phyloP scores from a whole-genome alignment of 2,113 vertebrate genomes.

The Brienomyrus longianalis region DNA sequence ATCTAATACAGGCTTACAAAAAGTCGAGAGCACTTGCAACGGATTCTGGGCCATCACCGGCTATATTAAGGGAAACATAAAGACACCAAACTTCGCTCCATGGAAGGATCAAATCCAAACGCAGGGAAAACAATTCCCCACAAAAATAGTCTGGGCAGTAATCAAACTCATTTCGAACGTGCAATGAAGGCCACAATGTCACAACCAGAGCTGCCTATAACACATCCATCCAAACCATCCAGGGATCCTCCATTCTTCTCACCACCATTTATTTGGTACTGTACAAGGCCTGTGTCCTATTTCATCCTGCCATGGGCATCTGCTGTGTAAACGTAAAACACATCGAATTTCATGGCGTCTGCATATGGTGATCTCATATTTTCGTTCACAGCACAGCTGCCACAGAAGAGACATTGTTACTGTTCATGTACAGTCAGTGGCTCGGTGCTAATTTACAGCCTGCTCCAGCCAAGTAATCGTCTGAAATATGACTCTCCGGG shows the following conservation, averaged over 20 bases:
- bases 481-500: not conserved
- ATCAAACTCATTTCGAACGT: not conserved
- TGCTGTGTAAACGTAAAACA: constrained; percentile 1
- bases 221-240: not conserved
- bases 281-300: not conserved
- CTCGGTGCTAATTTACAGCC: not conserved
- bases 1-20: not conserved
- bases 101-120: not conserved
- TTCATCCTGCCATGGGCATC: not conserved
- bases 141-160: not conserved
- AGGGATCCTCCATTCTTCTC: not conserved
- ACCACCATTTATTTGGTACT: not conserved
- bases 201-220: not conserved
- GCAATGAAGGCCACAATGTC: not conserved
- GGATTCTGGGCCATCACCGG: not conserved
- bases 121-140: not conserved
- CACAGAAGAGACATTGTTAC: not conserved
- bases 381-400: not conserved
- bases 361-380: constrained; percentile 8
- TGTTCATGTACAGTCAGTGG: not conserved
- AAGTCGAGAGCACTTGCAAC: not conserved
- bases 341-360: not conserved
- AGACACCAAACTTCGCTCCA: not conserved
- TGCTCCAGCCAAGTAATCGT: not conserved
- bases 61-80: not conserved